These are phyloP conservation scores for Gymnocheta viridis DNA, from an alignment of 2,888 invertebrate species.

Conservation along the genomic window DNA sequence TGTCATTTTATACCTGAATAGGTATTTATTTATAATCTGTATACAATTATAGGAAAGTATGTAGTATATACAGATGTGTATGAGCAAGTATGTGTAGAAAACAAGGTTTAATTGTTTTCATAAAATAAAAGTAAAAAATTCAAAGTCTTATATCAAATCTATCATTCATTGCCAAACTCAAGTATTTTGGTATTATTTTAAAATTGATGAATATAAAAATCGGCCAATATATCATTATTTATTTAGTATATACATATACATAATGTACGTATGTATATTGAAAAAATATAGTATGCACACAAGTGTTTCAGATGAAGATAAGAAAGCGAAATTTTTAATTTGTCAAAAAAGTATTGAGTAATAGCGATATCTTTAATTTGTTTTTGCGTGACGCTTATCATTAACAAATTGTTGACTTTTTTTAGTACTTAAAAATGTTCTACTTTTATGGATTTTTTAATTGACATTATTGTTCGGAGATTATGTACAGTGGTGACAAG, in stretches of 20 bases:
- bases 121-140: neutral
- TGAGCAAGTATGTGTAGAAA: neutral
- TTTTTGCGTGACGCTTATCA: neutral
- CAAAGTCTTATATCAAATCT: slow-evolving; percentile 33
- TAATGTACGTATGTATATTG: too few species aligned
- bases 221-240: slow-evolving; percentile 25
- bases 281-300: neutral
- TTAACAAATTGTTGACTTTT: neutral
- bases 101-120: slow-evolving; percentile 26
- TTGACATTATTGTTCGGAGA: neutral
- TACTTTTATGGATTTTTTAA: neutral
- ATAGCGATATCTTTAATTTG: neutral
- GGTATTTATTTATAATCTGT: slow-evolving; percentile 26
- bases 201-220: slow-evolving; percentile 35
- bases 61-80: neutral
- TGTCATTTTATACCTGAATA: slow-evolving; percentile 46
- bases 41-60: neutral
- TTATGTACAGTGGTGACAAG: neutral
- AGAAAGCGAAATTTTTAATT: slow-evolving; percentile 32
- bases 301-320: slow-evolving; percentile 16
- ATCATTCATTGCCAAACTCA: slow-evolving; percentile 47
- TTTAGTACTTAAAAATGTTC: slow-evolving; percentile 10
- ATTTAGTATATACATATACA: too few species aligned
- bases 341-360: neutral
- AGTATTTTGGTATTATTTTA: slow-evolving; percentile 46